Evolutionary conservation across 2,113 vertebrate genomes (phyloP), one percentile per base, ranked within the genome.

Genomic region (cat (Felis catus)): DNA sequence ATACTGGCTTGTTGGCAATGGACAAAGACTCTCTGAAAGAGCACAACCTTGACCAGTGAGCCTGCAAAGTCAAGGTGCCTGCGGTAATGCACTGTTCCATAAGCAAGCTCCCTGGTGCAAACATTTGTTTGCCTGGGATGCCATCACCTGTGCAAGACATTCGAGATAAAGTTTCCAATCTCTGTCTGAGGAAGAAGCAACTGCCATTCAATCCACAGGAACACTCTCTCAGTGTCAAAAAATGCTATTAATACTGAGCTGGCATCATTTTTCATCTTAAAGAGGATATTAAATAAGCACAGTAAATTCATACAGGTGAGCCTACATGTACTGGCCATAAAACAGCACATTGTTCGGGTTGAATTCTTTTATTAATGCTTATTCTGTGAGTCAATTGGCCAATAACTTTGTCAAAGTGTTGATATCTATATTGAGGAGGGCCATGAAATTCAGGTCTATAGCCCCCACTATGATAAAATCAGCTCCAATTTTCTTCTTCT

Each of bases 231-330:
- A 97, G 98, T 36, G 11, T 98, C 98, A 98, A 97, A 98, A 98
- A 97, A 98, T 97, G 98, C 98, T 96, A 96, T 98, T 98, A 98
- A 97, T 95, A 97, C 93, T 97, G 92, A 97, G 96, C 98, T 96
- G 95, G 97, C 95, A 98, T 97, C 97, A 96, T 99, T 98, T 98
- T 98, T 99, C 98, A 98, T 98, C 98, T 98, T 98, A 98, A 98
- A 98, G 98, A 97, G 97, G 97, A 97, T 97, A 98, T 98, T 98
- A 99, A 98, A 98, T 98, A 98, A 99, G 98, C 98, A 98, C 97
- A 97, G 97, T 96, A 98, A 98, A 99, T 98, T 98, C 96, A 0
- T 96, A 96, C 98, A 97, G 97, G 98, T 98, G 94, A 98, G 89
- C 97, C 92, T 97, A 96, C 98, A 92, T 71, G 94, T 97, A 97